Percentiles rank a stretch among this genome's conserved stretches.
These are phyloP conservation scores for Episyrphus balteatus DNA, from an alignment of 1,140 invertebrate genomes.

Conservation along the genomic window DNA sequence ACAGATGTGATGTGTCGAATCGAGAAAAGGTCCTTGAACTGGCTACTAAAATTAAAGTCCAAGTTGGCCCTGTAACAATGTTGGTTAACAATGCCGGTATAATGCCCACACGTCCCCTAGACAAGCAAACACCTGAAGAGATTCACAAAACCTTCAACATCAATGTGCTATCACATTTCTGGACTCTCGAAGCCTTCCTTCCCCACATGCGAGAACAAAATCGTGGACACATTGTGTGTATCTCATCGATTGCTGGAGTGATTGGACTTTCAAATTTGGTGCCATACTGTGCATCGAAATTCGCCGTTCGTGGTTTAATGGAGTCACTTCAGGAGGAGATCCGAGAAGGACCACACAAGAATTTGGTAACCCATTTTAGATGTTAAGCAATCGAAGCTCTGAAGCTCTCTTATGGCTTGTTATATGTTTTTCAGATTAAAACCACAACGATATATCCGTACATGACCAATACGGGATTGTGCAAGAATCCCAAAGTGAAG, in stretches of 20 bases:
- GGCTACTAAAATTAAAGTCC: slow-evolving; percentile 44
- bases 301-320: slow-evolving; percentile 64
- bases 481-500: slow-evolving; percentile 62
- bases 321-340: slow-evolving; percentile 59
- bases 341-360: slow-evolving; percentile 35
- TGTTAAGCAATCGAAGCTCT: neutral
- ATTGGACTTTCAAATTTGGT: slow-evolving; percentile 59
- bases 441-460: slow-evolving; percentile 71
- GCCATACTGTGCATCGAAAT: slow-evolving; percentile 72
- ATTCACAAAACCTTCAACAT: slow-evolving; percentile 54
- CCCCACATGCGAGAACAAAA: slow-evolving; percentile 61
- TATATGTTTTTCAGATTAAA: slow-evolving; percentile 46
- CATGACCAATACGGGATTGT: slow-evolving; percentile 73
- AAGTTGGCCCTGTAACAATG: slow-evolving; percentile 55
- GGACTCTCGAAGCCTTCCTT: slow-evolving; percentile 66
- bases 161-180: slow-evolving; percentile 62
- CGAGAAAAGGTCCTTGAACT: slow-evolving; percentile 45
- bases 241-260: slow-evolving; percentile 69
- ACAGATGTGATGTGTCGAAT: slow-evolving; percentile 58
- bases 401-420: neutral
- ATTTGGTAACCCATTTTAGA: slow-evolving; percentile 13
- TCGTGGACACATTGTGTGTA: slow-evolving; percentile 65
- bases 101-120: slow-evolving; percentile 53
- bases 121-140: slow-evolving; percentile 45
- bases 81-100: slow-evolving; percentile 72